Evolutionary conservation across 2,113 vertebrate species (phyloP).

Genomic region (Cettia cetti): DNA sequence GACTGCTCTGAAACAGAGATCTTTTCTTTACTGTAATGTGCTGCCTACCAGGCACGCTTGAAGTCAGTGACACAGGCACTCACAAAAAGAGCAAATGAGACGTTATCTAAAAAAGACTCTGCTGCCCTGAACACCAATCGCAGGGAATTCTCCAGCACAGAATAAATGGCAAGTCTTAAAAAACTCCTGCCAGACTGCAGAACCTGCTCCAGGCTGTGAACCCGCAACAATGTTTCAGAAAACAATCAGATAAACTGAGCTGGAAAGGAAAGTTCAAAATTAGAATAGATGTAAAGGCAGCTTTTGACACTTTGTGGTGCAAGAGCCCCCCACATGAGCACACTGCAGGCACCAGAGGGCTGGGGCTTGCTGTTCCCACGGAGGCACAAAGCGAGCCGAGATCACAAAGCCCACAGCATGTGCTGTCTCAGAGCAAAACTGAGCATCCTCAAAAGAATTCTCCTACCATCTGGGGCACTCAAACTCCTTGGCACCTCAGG

Average conservation of each 20-base stretch:
- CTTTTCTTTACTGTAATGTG: not conserved
- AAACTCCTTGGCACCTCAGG: not conserved
- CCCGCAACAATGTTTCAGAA: not conserved
- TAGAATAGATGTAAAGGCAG: not conserved
- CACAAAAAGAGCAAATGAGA: constrained; percentile 8
- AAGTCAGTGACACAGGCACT: not conserved
- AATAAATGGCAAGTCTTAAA: not conserved
- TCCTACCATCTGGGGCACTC: not conserved
- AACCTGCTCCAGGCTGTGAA: not conserved
- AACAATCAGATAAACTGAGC: not conserved
- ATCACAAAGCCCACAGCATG: not conserved
- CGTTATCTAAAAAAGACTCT: not conserved
- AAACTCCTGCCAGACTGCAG: not conserved
- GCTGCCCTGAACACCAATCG: not conserved
- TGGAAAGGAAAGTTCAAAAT: not conserved
- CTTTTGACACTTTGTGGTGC: not conserved
- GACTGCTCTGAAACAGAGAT: constrained; percentile 27
- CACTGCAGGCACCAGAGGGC: accelerated
- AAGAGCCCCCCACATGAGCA: not conserved
- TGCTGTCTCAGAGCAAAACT: accelerated
- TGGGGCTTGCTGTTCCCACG: accelerated
- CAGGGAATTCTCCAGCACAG: not conserved
- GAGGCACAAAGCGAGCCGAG: not conserved
- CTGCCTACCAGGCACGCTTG: not conserved
- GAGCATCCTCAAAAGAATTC: not conserved